Conservation (phyloP, 2,113 vertebrate species). For the Pyrgilauda ruficollis region DNA sequence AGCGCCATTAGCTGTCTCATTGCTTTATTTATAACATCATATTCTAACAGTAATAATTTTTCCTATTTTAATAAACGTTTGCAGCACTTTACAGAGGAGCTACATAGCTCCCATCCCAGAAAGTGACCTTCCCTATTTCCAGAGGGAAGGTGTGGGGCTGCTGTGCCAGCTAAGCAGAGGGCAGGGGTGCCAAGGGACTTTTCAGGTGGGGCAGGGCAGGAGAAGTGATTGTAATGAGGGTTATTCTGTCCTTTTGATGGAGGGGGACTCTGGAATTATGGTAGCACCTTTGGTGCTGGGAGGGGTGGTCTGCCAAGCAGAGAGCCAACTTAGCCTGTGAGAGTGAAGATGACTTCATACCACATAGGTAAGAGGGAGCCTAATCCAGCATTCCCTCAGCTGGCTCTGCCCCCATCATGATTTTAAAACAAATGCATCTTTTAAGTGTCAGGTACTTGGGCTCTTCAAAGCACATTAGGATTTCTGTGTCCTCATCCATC, state of each 20-base stretch:
- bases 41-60: not conserved
- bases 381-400: not conserved
- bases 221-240: not conserved
- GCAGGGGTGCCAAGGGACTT: not conserved
- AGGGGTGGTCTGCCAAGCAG: not conserved
- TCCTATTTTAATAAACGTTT: not conserved
- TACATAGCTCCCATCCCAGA: not conserved
- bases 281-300: not conserved
- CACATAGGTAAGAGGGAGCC: not conserved
- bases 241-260: not conserved
- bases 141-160: not conserved
- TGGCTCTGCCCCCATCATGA: not conserved
- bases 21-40: not conserved
- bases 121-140: not conserved
- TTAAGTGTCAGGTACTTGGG: not conserved
- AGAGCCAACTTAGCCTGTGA: not conserved
- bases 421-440: not conserved
- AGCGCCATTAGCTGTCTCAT: not conserved
- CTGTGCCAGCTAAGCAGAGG: not conserved
- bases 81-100: not conserved
- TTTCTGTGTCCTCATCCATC: not conserved
- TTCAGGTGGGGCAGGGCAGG: not conserved
- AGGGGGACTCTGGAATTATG: not conserved
- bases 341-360: not conserved
- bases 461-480: not conserved